phyloP scores from a whole-genome alignment of 23 tunicate genomes.

The Styela plicata region DNA sequence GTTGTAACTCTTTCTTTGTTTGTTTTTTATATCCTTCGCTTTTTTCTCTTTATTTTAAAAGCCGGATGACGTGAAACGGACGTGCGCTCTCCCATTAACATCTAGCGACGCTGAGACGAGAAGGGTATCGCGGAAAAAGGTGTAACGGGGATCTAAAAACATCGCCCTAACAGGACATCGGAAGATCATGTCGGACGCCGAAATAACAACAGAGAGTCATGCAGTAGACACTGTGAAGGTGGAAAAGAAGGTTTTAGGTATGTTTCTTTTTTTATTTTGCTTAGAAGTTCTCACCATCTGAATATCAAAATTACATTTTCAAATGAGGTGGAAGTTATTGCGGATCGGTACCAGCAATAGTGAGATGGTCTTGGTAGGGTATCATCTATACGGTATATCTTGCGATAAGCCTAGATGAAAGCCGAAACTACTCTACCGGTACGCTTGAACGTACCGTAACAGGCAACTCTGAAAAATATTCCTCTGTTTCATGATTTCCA shows the following conservation, averaged over 20 bases:
- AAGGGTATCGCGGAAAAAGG: conserved; percentile 17
- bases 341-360: too few species aligned
- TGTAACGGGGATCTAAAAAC: conserved; percentile 32
- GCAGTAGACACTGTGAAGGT: conserved; percentile 29
- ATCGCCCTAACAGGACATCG: conserved; percentile 31
- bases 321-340: too few species aligned
- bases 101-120: conserved; percentile 32
- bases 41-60: conserved; percentile 9
- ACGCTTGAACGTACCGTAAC: too few species aligned
- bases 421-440: too few species aligned
- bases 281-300: neutral
- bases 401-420: too few species aligned
- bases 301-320: too few species aligned
- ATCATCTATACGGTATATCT: too few species aligned
- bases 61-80: conserved; percentile 1
- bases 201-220: conserved; percentile 46
- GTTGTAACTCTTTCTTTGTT: conserved; percentile 28
- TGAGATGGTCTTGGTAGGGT: too few species aligned
- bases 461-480: too few species aligned
- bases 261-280: neutral
- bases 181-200: conserved; percentile 44
- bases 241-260: conserved; percentile 84
- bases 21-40: neutral
- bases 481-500: too few species aligned
- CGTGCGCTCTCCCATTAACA: conserved; percentile 34